A percentile compares a stretch with the other conserved stretches of the same genome.
Conservation (phyloP, 2,888 invertebrate species). For the Acronicta alni region DNA sequence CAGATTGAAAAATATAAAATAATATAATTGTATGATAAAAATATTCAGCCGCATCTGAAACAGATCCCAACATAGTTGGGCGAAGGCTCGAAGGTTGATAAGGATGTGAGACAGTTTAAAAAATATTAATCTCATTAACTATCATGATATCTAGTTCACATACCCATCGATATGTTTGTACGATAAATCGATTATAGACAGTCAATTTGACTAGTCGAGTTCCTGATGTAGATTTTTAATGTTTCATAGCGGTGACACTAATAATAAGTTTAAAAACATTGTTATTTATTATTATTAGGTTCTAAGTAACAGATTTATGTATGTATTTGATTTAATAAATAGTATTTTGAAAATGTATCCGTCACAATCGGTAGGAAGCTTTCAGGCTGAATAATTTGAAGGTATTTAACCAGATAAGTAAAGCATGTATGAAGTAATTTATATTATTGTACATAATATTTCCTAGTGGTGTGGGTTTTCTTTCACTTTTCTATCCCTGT, state of each 20-base stretch:
- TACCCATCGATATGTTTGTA: conserved; percentile 37
- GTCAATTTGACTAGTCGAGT: conserved; percentile 57
- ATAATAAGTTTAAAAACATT: conserved; percentile 49
- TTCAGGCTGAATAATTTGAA: conserved; percentile 72
- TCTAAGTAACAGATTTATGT: conserved; percentile 62
- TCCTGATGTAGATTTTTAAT: conserved; percentile 61
- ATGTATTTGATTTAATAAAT: conserved; percentile 76
- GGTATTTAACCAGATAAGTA: conserved; percentile 43
- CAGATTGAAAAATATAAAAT: conserved; percentile 30
- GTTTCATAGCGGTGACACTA: conserved; percentile 50
- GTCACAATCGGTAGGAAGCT: conserved; percentile 88
- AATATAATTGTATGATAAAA: too few species aligned
- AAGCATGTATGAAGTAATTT: conserved; percentile 86
- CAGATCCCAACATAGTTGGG: too few species aligned
- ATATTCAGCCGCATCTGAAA: too few species aligned
- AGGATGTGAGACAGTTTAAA: too few species aligned
- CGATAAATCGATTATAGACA: conserved; percentile 35
- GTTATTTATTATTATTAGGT: conserved; percentile 57
- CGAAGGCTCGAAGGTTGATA: too few species aligned
- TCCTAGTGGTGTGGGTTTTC: conserved; percentile 72
- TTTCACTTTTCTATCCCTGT: conserved; percentile 52
- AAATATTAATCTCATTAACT: conserved; percentile 5
- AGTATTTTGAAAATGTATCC: conserved; percentile 61
- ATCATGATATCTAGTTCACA: conserved; percentile 30
- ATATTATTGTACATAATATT: conserved; percentile 54